Evolutionary conservation across 2,113 vertebrate genomes (phyloP).

Genomic region (Hassar affinis): DNA sequence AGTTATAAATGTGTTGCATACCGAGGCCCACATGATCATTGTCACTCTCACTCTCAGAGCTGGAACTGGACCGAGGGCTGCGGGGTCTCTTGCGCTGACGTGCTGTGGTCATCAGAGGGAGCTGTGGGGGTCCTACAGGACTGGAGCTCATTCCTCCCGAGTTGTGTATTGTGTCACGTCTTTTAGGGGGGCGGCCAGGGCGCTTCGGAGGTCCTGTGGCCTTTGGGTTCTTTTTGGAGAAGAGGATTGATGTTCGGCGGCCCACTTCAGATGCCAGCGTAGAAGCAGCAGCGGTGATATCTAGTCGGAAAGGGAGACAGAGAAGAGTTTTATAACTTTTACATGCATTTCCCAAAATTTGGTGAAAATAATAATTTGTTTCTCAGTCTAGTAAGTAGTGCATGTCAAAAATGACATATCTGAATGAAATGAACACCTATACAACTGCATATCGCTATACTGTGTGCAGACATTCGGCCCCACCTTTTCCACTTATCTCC

Average conservation of each 20-base stretch:
- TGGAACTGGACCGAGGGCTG: slow-evolving; percentile 89
- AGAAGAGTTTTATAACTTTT: background rate
- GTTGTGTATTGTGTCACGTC: slow-evolving; percentile 81
- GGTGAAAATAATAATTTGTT: background rate
- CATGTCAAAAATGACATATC: background rate
- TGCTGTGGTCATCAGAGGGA: slow-evolving; percentile 80
- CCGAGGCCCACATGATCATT: slow-evolving; percentile 71
- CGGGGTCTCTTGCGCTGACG: slow-evolving; percentile 88
- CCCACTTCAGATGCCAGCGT: slow-evolving; percentile 91
- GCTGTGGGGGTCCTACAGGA: slow-evolving; percentile 88
- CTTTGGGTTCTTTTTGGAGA: slow-evolving; percentile 98
- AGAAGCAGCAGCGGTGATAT: slow-evolving; percentile 85
- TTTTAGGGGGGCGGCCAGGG: slow-evolving; percentile 94
- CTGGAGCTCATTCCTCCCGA: slow-evolving; percentile 81
- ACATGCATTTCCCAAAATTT: background rate
- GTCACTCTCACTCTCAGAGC: slow-evolving; percentile 94
- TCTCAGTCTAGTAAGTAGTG: background rate
- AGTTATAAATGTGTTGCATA: slow-evolving; percentile 31
- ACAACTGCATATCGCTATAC: background rate
- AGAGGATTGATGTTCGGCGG: slow-evolving; percentile 94
- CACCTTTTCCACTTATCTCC: slow-evolving; percentile 82
- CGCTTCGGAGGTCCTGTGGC: slow-evolving; percentile 91
- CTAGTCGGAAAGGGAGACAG: slow-evolving; percentile 57
- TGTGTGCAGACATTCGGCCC: background rate
- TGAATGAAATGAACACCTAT: background rate